These are phyloP conservation scores for Drosophila parthenogenetica DNA, from an alignment of 2,888 invertebrate species.

Conservation along the genomic window DNA sequence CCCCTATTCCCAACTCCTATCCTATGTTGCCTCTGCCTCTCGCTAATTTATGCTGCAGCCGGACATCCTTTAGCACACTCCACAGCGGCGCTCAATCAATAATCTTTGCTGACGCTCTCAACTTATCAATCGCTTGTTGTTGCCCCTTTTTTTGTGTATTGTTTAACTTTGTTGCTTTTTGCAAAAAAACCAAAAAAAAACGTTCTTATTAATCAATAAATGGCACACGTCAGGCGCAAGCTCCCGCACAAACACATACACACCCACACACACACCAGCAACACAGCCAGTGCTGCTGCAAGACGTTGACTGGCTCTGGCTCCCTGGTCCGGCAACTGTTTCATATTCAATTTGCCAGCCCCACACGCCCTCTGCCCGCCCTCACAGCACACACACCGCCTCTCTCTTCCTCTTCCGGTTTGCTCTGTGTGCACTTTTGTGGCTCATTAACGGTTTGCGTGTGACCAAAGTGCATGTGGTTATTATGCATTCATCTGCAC, in stretches of 20 bases:
- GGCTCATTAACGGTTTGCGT: conserved; percentile 80
- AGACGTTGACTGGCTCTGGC: conserved; percentile 43
- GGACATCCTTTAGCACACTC: conserved; percentile 41
- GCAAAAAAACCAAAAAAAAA: conserved; percentile 30
- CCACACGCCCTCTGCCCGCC: not conserved
- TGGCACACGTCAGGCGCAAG: conserved; percentile 56
- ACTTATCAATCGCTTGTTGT: conserved; percentile 33
- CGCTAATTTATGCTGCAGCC: conserved; percentile 63
- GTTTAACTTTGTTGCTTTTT: conserved; percentile 25
- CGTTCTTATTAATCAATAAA: conserved; percentile 74
- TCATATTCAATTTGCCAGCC: conserved; percentile 14
- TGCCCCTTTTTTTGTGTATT: conserved; percentile 16
- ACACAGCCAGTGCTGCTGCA: conserved; percentile 35
- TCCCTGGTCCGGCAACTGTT: conserved; percentile 20
- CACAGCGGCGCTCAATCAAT: conserved; percentile 58
- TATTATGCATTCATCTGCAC: conserved; percentile 56
- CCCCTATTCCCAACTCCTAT: not conserved
- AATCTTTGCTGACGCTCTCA: conserved; percentile 51
- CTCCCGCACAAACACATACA: conserved; percentile 34
- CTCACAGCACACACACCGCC: not conserved
- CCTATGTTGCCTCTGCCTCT: conserved; percentile 15
- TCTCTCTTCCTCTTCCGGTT: conserved; percentile 13
- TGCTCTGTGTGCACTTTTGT: conserved; percentile 65
- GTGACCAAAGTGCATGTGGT: conserved; percentile 63
- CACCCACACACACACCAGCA: conserved; percentile 14